Evolutionary conservation across 2,113 vertebrate species (phyloP).

Genomic region (Glareola pratincola): DNA sequence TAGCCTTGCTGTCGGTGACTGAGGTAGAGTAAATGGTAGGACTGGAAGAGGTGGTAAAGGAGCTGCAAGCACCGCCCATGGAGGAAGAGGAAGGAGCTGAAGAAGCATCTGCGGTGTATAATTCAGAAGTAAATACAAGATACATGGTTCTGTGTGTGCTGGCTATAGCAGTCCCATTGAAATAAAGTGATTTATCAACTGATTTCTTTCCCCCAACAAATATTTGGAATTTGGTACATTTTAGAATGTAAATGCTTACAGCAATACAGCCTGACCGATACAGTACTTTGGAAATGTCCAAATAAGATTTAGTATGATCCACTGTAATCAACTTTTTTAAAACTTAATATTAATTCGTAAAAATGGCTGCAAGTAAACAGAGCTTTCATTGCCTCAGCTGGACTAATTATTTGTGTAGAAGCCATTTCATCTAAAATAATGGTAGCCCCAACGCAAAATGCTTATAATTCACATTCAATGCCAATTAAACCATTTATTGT

Average conservation of each 20-base stretch:
- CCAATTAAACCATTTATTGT: slow-evolving; percentile 78
- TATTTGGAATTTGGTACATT: slow-evolving; percentile 77
- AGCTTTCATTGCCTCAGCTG: slow-evolving; percentile 73
- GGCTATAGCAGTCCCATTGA: slow-evolving; percentile 93
- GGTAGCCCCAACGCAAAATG: slow-evolving; percentile 75
- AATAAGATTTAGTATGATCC: slow-evolving; percentile 53
- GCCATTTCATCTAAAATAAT: slow-evolving; percentile 70
- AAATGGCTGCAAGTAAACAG: slow-evolving; percentile 70
- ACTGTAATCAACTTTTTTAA: slow-evolving; percentile 36
- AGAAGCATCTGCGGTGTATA: slow-evolving; percentile 98
- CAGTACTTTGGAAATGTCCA: slow-evolving; percentile 63
- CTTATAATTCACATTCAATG: slow-evolving; percentile 75
- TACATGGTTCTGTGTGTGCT: slow-evolving; percentile 75
- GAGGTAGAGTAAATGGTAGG: slow-evolving; percentile 91
- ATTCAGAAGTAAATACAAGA: slow-evolving; percentile 90
- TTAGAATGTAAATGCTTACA: slow-evolving; percentile 71
- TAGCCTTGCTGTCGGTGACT: slow-evolving; percentile 87
- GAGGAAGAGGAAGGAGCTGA: slow-evolving; percentile 94
- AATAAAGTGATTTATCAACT: slow-evolving; percentile 71
- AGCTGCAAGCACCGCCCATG: slow-evolving; percentile 97
- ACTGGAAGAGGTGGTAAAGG: slow-evolving; percentile 96
- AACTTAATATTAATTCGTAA: slow-evolving; percentile 59
- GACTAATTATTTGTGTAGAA: slow-evolving; percentile 66
- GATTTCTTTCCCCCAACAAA: slow-evolving; percentile 76
- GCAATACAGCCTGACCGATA: slow-evolving; percentile 61